Evolutionary conservation across 2,888 invertebrate species (phyloP).

Genomic region (Drosophila kambysellisi): DNA sequence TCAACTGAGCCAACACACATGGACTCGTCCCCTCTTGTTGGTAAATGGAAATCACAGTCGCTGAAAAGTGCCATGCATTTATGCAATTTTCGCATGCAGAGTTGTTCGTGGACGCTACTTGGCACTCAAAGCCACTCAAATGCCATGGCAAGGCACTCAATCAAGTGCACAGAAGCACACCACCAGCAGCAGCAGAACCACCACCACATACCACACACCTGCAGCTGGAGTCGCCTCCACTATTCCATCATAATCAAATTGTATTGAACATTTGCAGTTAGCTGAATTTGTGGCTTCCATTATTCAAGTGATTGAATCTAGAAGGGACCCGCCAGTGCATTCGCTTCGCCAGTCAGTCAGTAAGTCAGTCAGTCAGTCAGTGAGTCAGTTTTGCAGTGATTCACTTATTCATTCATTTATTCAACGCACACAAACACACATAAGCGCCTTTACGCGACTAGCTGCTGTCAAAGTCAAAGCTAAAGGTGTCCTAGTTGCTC

Average conservation of each 20-base stretch:
- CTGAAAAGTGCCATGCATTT: slow-evolving; percentile 78
- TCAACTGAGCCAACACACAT: slow-evolving; percentile 16
- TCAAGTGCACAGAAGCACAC: slow-evolving; percentile 63
- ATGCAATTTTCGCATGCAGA: slow-evolving; percentile 71
- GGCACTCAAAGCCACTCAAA: slow-evolving; percentile 79
- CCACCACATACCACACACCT: slow-evolving; percentile 6
- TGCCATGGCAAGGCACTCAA: slow-evolving; percentile 77
- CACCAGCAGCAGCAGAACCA: slow-evolving; percentile 12
- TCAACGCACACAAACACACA: slow-evolving; percentile 26
- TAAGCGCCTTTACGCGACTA: slow-evolving; percentile 21
- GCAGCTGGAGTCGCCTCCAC: slow-evolving; percentile 7
- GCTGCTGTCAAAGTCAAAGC: slow-evolving; percentile 48
- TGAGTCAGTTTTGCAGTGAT: slow-evolving; percentile 38
- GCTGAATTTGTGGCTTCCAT: slow-evolving; percentile 74
- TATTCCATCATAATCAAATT: slow-evolving; percentile 75
- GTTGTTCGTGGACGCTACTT: slow-evolving; percentile 64
- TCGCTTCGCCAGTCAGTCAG: slow-evolving; percentile 32
- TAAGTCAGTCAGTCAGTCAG: slow-evolving; percentile 34
- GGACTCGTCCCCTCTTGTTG: slow-evolving; percentile 13
- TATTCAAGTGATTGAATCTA: slow-evolving; percentile 77
- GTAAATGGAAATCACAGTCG: slow-evolving; percentile 61
- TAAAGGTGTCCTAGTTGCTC: slow-evolving; percentile 43
- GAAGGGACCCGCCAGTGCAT: slow-evolving; percentile 63
- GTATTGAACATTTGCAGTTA: slow-evolving; percentile 81
- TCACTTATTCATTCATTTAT: slow-evolving; percentile 67